Base-by-base conservation (phyloP, 2,113 vertebrate species). In the Epinephelus moara region DNA sequence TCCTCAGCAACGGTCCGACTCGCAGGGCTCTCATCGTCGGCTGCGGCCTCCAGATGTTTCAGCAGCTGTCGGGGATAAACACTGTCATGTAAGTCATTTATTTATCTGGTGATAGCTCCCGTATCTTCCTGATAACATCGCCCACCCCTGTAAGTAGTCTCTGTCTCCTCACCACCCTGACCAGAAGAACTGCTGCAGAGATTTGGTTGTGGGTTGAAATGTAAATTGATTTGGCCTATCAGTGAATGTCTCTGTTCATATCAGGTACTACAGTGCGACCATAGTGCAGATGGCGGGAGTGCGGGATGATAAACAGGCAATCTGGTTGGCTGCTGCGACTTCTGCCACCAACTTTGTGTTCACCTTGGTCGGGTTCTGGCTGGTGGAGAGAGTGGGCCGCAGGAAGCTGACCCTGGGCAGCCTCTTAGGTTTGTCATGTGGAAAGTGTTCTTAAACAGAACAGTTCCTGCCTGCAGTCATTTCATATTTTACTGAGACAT, bases 271-370 rank as follows among this genome's bases (percentile, higher is more conserved):
- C 94, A 99, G 98, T 47, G 98, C 98, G 19, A 99, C 98, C 82
- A 99, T 99, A 83, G 94, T 99, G 90, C 98, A 99, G 95, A 99
- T 99, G 98, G 96, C 97, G 0, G 98, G 98, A 18, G 97, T 99
- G 50, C 95, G 96, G 82, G 96, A 99, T 0, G 97, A 97, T 49
- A 97, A 94, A 73, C 95, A 95, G 37, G 98, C 98, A 0, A 99
- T 99, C 91, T 99, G 98, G 98, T 94, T 99, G 87, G 94, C 98
- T 4, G 95, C 98, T 0, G 94, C 96, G 8, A 99, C 98, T 9
- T 97, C 98, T 0, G 97, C 97, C 74, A 99, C 97, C 86, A 99
- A 99, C 93, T 99, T 99, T 81, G 89, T 97, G 90, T 99, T 99
- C 85, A 99, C 98, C 0, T 88, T 98, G 0, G 83, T 98, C 45